These are phyloP conservation scores for Malurus cyaneus DNA, from an alignment of 2,113 vertebrate species.

Conservation along the genomic window DNA sequence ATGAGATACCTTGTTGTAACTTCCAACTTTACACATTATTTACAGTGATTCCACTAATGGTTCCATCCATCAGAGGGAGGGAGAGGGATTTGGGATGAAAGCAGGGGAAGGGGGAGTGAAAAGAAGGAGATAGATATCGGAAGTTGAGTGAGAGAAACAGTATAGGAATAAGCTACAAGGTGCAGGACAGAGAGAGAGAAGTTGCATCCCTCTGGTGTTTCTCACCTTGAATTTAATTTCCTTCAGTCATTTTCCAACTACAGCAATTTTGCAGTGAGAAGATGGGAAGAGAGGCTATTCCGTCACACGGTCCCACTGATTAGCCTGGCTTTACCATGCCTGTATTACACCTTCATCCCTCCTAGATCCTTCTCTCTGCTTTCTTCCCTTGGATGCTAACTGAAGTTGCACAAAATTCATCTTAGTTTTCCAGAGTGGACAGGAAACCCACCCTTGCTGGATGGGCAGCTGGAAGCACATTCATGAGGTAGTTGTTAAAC, in stretches of 20 bases:
- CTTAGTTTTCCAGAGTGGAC: not conserved
- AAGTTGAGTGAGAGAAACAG: not conserved
- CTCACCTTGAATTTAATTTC: not conserved
- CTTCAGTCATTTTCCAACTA: not conserved
- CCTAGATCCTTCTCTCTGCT: not conserved
- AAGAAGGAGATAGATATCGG: not conserved
- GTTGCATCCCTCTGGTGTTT: not conserved
- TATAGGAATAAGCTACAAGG: not conserved
- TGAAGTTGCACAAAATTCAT: not conserved
- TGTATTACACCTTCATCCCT: not conserved
- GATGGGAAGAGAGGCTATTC: not conserved
- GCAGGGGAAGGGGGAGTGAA: not conserved
- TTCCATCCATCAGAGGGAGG: slow-evolving; percentile 78
- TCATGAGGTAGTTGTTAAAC: not conserved
- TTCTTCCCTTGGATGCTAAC: not conserved
- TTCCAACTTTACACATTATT: slow-evolving; percentile 81
- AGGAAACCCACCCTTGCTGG: not conserved
- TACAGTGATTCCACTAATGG: slow-evolving; percentile 84
- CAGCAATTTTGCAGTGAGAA: not conserved
- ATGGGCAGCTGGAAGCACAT: not conserved
- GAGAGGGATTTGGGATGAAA: not conserved
- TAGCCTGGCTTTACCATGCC: not conserved
- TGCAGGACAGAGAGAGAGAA: not conserved
- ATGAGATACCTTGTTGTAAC: slow-evolving; percentile 85
- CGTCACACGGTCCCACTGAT: not conserved